These are phyloP conservation scores for Sebastes hopkinsi DNA, from an alignment of 2,797 vertebrate genomes.

Conservation along the genomic window DNA sequence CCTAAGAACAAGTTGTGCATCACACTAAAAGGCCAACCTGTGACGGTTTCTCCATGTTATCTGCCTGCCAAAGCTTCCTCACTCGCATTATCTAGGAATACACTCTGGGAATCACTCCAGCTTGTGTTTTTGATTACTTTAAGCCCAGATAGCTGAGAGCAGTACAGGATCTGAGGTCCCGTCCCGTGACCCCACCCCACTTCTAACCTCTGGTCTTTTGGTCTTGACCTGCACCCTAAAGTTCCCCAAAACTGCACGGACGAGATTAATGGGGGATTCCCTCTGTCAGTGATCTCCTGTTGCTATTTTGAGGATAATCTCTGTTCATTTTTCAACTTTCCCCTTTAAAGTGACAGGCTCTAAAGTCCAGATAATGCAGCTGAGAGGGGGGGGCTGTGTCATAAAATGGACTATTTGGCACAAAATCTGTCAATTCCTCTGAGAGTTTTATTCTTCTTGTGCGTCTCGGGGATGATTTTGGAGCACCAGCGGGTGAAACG, in stretches of 20 bases:
- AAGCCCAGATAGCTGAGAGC: constrained; percentile 22
- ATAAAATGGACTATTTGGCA: constrained; percentile 79
- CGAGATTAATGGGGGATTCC: constrained; percentile 55
- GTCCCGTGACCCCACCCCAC: constrained; percentile 4
- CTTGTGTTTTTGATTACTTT: constrained; percentile 54
- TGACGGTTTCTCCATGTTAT: background rate
- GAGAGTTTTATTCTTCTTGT: constrained; percentile 58
- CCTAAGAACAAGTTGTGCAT: background rate
- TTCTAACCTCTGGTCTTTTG: constrained; percentile 32
- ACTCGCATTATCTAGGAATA: constrained; percentile 11
- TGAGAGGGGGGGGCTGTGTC: constrained; percentile 51
- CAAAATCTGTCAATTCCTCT: constrained; percentile 74
- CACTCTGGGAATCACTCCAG: constrained; percentile 20
- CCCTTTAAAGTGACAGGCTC: constrained; percentile 60
- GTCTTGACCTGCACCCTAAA: constrained; percentile 27
- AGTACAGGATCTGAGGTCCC: constrained; percentile 11
- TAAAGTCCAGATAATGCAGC: constrained; percentile 56
- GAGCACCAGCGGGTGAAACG: constrained; percentile 53
- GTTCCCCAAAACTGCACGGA: constrained; percentile 14
- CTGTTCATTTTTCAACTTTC: constrained; percentile 56
- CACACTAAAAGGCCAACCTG: background rate
- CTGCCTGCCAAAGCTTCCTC: constrained; percentile 3
- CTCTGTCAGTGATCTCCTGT: constrained; percentile 44
- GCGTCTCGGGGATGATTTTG: constrained; percentile 54
- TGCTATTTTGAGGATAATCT: constrained; percentile 39